Base-by-base conservation (phyloP, 2,888 invertebrate genomes). In the Argyra leucocephala region DNA sequence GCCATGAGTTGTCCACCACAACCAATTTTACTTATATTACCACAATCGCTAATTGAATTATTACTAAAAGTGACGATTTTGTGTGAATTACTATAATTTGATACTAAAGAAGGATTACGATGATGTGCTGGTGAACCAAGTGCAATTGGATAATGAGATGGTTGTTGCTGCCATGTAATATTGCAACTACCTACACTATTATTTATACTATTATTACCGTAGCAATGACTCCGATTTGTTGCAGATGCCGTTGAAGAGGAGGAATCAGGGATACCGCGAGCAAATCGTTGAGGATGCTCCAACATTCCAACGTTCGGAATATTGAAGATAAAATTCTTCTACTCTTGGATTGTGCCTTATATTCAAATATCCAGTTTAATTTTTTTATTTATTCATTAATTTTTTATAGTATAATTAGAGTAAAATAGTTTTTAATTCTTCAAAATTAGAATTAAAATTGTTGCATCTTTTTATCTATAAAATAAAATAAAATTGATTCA, bases 221-320 rank as follows among this genome's bases (percentile, higher is more conserved):
- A 48, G n/a, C 18, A 48, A 18, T 48, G 68, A 61, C 67, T 63
- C 57, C 69, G 67, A 76, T 70, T 73, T 75, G 74, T 64, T 73
- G 73, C 65, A 73, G 74, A 68, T 75, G 73, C 65, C 69, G 71
- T 63, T 68, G 71, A 66, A 68, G 74, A 72, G 74, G 75, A 77
- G 78, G 77, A 76, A 74, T 87, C 87, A 76, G 83, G 83, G 82
- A 86, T 86, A 83, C 86, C 85, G 81, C 88, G 87, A 81, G 84
- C 83, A 77, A 88, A 88, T 83, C 88, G 85, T 83, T 78, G 78
- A 74, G 78, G 77, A 76, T 78, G 77, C 75, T 79, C 79, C 78
- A 79, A 79, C 79, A 79, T 79, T 79, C 78, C 78, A 75, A 71
- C 71, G 66, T 69, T 66, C 67, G 68, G 67, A 66, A 67, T 65